Evolutionary conservation across 2,113 vertebrate species (phyloP), one percentile per base, ranked within the genome.

Genomic region (Apteryx owenii): DNA sequence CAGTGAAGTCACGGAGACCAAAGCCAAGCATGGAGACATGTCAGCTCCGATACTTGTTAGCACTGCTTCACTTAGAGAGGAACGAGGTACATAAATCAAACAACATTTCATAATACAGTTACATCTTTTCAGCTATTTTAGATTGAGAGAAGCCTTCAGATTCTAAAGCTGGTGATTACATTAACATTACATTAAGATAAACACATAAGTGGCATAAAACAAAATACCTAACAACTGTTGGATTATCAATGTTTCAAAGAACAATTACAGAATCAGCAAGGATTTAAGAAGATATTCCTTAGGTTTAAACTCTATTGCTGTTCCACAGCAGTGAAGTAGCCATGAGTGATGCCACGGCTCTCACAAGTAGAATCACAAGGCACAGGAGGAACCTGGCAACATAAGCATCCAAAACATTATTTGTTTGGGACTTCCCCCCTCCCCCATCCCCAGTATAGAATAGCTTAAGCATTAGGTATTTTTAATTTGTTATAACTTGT

Each of bases 401-500:
- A 53, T 69, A 94, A 88, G 69, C 89, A 93, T 53, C 14, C 40
- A 95, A 93, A 96, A 81, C 87, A 91, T 87, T 96, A 93, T 96
- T 95, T 97, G 81, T 83, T 84, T 96, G 97, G 94, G 96, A 96
- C 94, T 97, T 84, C 79, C 72, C 84, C 92, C 68, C 83, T 90
- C 72, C 85, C 64, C 80, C 84, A 60, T 58, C 29, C 38, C 60
- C 88, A 95, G 79, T 61, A 40, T 84, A 97, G 97, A 98, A 98
- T 98, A 98, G 88, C 90, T 98, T 81, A 83, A 91, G 95, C 96
- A 98, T 98, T 98, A 98, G 98, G 96, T 98, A 97, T 97, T 97
- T 96, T 98, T 97, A 97, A 97, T 98, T 97, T 96, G 94, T 97
- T 97, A 75, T 89, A 98, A 95, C 97, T 97, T 97, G 91, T 0